Evolutionary conservation across 2,888 invertebrate genomes (phyloP), one percentile per base, ranked within the genome.

Genomic region (Caenorhabditis macrosperma): DNA sequence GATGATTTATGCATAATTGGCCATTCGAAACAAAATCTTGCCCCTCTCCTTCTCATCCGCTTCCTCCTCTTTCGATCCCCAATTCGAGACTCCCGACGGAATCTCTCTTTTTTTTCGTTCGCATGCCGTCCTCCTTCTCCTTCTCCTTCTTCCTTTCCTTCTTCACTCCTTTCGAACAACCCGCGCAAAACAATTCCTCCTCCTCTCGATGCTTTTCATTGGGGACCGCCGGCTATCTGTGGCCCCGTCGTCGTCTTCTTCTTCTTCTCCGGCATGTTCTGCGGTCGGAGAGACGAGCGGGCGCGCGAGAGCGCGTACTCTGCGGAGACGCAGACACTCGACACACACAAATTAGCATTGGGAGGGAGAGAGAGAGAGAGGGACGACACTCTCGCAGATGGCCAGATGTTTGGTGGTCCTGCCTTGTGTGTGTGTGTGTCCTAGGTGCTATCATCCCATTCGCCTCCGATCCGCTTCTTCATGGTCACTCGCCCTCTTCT

Each of bases 1-100:
- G 72, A 72, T 72, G 72, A 72, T 72, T 72, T 72, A 72, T 72
- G 55, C 72, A 72, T 72, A 72, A 72, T 72, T 72, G 72, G 50
- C 38, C 38, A 9, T 5, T 55, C 33, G 54, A 15, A 24, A 24
- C 52, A 52, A 26, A 26, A 26, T 41, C 10, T 30, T 9, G 3
- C 30, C 20, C 41, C 24, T 38, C n/a, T 35, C 24, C 28, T 41
- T 38, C 17, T 26, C 57, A 30, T 44, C 28, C 10, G 28, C 28
- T 22, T 20, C 46, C 26, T 20, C 33, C 28, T 55, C 12, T 38
- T n/a, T n/a, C n/a, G n/a, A n/a, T n/a, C n/a, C n/a, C n/a, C n/a
- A n/a, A n/a, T n/a, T n/a, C n/a, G n/a, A n/a, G n/a, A n/a, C n/a
- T n/a, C n/a, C n/a, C n/a, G n/a, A n/a, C n/a, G n/a, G n/a, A n/a